Conservation (phyloP, 2,797 vertebrate genomes). For the Podarcis lilfordi region DNA sequence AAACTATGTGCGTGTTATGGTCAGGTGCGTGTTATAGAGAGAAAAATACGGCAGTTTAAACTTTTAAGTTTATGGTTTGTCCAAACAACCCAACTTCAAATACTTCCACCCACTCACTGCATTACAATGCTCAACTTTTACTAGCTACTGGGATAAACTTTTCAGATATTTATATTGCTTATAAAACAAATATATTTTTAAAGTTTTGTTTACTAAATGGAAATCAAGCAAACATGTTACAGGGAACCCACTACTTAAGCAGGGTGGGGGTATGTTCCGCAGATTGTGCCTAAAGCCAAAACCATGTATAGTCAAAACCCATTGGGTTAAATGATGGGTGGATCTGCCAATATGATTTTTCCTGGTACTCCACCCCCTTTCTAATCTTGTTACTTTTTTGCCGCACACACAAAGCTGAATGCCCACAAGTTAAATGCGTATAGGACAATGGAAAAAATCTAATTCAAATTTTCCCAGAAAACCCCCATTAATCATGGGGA, state of each 20-base stretch:
- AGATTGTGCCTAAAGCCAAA: no score
- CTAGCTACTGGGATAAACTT: background rate
- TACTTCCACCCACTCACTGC: background rate
- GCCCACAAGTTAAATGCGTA: no score
- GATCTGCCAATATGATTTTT: no score
- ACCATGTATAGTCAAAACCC: no score
- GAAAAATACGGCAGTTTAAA: background rate
- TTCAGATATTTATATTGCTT: background rate
- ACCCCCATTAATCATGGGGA: background rate
- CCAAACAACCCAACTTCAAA: background rate
- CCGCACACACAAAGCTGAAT: no score
- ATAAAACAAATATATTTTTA: background rate
- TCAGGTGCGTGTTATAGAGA: no score
- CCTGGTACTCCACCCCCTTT: no score
- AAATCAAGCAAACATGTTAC: background rate
- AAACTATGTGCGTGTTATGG: no score
- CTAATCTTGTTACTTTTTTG: no score
- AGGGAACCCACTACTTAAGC: no score
- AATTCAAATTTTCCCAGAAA: background rate
- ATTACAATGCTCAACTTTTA: background rate
- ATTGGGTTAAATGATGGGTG: no score
- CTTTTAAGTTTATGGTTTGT: background rate
- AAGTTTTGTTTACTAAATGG: background rate
- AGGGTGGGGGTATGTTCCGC: no score
- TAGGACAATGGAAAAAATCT: background rate